Conservation (phyloP, 2,888 invertebrate species). For the Dorcus hopei region DNA sequence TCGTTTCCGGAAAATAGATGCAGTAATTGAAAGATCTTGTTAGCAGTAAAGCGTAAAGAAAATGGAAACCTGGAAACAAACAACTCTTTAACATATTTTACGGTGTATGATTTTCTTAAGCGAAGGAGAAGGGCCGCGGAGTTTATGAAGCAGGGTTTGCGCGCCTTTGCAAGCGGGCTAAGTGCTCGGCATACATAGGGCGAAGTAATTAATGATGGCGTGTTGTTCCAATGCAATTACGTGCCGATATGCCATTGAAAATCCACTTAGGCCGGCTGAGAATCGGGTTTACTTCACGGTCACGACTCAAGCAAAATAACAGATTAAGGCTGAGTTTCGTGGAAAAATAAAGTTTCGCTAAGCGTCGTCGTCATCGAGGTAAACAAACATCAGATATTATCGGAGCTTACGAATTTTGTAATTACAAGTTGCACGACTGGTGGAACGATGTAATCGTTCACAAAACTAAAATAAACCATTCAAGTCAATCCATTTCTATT, state of each 20-base stretch:
- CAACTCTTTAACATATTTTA: not conserved
- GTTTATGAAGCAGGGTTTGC: not conserved
- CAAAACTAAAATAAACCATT: too few species aligned
- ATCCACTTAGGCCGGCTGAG: constrained; percentile 12
- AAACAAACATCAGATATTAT: too few species aligned
- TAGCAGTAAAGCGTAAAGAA: too few species aligned
- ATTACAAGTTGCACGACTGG: too few species aligned
- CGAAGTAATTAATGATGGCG: constrained; percentile 20
- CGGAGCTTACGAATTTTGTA: too few species aligned
- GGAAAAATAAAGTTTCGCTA: not conserved
- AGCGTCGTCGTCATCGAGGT: not conserved
- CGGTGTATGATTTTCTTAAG: not conserved
- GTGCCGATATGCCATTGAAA: constrained; percentile 19
- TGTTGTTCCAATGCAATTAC: constrained; percentile 21
- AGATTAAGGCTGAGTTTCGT: not conserved
- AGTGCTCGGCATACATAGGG: constrained; percentile 8
- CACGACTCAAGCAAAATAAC: constrained; percentile 4
- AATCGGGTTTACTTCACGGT: constrained; percentile 1
- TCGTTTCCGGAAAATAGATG: too few species aligned
- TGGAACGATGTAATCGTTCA: too few species aligned
- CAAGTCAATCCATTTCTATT: too few species aligned
- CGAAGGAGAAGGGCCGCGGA: not conserved
- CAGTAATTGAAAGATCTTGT: too few species aligned
- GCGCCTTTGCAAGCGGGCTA: constrained; percentile 2
- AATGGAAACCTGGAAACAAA: too few species aligned